Conservation (phyloP, 30 jellyfish, hydroid and myxozoan species). For the Aurelia aurita complex sp. Pacific region DNA sequence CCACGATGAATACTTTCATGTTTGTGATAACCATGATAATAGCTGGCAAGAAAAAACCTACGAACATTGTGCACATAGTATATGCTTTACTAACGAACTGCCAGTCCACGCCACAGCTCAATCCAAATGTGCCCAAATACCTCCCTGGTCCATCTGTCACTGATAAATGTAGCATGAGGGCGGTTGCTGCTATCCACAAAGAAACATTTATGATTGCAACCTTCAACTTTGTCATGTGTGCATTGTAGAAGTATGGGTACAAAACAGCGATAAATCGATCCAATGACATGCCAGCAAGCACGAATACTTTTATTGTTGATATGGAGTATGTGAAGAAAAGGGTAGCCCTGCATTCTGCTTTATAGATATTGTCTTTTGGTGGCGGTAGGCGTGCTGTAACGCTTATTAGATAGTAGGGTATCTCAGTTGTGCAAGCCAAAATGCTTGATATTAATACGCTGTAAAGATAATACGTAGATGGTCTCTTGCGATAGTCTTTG, state of each 20-base stretch:
- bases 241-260: conserved; percentile 24
- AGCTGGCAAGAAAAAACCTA: conserved; percentile 8
- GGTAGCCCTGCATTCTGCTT: conserved; percentile 14
- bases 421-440: conserved; percentile 30
- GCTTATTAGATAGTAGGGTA: conserved; percentile 40
- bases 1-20: conserved; percentile 22
- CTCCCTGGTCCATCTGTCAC: background rate
- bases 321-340: conserved; percentile 18
- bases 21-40: conserved; percentile 18
- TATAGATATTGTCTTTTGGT: conserved; percentile 4
- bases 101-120: conserved; percentile 48
- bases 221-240: conserved; percentile 4
- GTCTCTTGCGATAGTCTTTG: conserved; percentile 28
- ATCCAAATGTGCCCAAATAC: conserved; percentile 26
- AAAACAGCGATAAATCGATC: conserved; percentile 37
- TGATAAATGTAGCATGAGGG: conserved; percentile 21
- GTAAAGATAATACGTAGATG: conserved; percentile 27
- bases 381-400: conserved; percentile 16
- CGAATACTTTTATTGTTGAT: conserved; percentile 18
- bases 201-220: background rate
- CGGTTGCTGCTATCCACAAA: conserved; percentile 15
- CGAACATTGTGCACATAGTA: background rate
- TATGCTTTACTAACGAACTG: background rate
- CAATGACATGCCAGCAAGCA: conserved; percentile 38
- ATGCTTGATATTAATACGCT: conserved; percentile 26